A percentile compares a stretch with the other conserved stretches of the same genome.
These are phyloP conservation scores for Odontamblyopus rebecca DNA, from an alignment of 2,797 vertebrate genomes.

Conservation along the genomic window DNA sequence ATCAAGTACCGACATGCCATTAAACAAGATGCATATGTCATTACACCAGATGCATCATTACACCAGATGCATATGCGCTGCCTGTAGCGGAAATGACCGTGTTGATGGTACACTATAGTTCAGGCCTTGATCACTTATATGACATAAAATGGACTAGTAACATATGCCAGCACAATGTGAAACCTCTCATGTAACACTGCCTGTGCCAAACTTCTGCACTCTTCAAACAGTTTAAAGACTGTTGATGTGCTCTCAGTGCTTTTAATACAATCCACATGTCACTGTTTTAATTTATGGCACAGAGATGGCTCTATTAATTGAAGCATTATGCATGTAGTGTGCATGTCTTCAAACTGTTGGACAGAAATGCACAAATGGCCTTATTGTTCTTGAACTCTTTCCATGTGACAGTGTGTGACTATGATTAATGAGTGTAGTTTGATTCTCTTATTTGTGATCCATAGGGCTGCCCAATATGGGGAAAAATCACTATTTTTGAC, in stretches of 20 bases:
- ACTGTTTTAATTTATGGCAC: constrained; percentile 18
- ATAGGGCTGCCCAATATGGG: not conserved
- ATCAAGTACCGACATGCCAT: constrained; percentile 57
- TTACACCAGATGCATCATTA: constrained; percentile 56
- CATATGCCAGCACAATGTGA: constrained; percentile 48
- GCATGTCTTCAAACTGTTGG: constrained; percentile 15
- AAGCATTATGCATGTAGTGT: constrained; percentile 4
- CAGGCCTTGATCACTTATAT: constrained; percentile 49
- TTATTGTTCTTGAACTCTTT: constrained; percentile 38
- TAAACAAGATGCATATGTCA: constrained; percentile 53
- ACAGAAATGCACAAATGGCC: constrained; percentile 19
- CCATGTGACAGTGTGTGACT: constrained; percentile 25
- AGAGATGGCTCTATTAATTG: constrained; percentile 38
- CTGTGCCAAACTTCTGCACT: constrained; percentile 43
- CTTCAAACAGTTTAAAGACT: constrained; percentile 37
- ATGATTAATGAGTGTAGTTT: constrained; percentile 28
- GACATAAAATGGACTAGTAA: constrained; percentile 50
- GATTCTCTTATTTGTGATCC: constrained; percentile 8
- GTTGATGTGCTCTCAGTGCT: constrained; percentile 29
- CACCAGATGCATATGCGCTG: constrained; percentile 23
- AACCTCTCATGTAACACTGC: constrained; percentile 31
- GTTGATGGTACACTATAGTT: constrained; percentile 15
- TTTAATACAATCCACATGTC: constrained; percentile 66
- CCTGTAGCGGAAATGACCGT: not conserved
- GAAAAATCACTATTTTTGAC: not conserved